Conservation (phyloP, 2,797 vertebrate species). For the Vespertilio murinus region DNA sequence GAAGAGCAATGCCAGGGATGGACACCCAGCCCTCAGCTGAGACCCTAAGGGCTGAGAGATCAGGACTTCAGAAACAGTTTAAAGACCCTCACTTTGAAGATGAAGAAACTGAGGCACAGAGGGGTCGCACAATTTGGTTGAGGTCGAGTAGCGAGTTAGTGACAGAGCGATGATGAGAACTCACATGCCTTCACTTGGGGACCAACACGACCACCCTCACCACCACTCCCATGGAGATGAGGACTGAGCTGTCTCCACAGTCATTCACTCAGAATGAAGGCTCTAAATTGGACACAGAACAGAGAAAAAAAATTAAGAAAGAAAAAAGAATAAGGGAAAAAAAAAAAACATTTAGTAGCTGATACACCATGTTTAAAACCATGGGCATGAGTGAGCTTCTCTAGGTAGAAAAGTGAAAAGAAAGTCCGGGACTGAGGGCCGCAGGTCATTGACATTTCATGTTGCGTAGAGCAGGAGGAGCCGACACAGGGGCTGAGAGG, state of each 20-base stretch:
- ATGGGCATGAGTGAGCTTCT: not conserved
- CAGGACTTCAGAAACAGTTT: not conserved
- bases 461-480: not conserved
- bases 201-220: not conserved
- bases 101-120: slow-evolving; percentile 44
- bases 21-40: not conserved
- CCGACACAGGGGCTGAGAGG: too few relatives aligned
- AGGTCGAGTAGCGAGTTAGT: not conserved
- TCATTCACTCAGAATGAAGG: slow-evolving; percentile 31
- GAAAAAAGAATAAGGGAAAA: not conserved
- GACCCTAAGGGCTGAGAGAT: not conserved
- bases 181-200: not conserved
- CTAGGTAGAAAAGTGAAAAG: not conserved
- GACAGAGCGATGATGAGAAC: not conserved
- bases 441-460: not conserved
- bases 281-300: not conserved
- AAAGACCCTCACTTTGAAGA: not conserved
- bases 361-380: not conserved
- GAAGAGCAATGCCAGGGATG: not conserved
- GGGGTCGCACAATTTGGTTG: not conserved
- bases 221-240: not conserved
- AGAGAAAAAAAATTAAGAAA: not conserved
- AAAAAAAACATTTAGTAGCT: not conserved
- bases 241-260: not conserved
- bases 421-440: not conserved